These are phyloP conservation scores for Pomacea canaliculata DNA, from an alignment of 2,888 invertebrate genomes.

Conservation along the genomic window DNA sequence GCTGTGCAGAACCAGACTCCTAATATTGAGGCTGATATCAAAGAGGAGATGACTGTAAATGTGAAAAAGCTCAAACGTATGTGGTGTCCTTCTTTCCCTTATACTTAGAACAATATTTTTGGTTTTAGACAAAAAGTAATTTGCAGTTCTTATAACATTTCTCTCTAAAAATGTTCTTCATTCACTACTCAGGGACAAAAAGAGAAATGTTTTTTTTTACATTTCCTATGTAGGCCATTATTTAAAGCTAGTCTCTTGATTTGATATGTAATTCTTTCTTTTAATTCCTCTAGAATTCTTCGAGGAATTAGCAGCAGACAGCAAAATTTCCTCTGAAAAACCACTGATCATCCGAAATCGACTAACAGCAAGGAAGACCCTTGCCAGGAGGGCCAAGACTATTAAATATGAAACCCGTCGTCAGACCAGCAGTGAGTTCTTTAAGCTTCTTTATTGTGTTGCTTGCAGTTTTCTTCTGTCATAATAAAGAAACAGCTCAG, in stretches of 20 bases:
- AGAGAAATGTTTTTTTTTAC: no score
- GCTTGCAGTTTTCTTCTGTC: conserved; percentile 4
- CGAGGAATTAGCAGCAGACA: conserved; percentile 71
- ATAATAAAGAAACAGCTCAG: no score
- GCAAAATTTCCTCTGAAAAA: conserved; percentile 69
- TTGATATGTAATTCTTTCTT: no score
- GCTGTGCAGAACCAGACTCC: conserved; percentile 62
- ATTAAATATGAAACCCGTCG: conserved; percentile 54
- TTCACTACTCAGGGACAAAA: no score
- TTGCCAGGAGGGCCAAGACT: conserved; percentile 61
- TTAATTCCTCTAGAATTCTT: conserved; percentile 68
- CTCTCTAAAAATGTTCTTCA: no score
- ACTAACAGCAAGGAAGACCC: conserved; percentile 66
- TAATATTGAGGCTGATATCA: conserved; percentile 63
- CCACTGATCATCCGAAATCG: conserved; percentile 69
- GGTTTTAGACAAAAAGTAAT: background rate
- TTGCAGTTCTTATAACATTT: background rate
- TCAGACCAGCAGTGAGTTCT: conserved; percentile 59
- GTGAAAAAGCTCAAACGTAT: conserved; percentile 71
- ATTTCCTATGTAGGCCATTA: no score
- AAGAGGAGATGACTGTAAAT: conserved; percentile 71
- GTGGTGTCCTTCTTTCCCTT: background rate
- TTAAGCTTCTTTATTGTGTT: background rate
- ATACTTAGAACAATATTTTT: background rate
- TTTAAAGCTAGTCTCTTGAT: no score